These are phyloP conservation scores for Eulemur albifrons DNA, from an alignment of 2,797 vertebrate species.

Conservation along the genomic window DNA sequence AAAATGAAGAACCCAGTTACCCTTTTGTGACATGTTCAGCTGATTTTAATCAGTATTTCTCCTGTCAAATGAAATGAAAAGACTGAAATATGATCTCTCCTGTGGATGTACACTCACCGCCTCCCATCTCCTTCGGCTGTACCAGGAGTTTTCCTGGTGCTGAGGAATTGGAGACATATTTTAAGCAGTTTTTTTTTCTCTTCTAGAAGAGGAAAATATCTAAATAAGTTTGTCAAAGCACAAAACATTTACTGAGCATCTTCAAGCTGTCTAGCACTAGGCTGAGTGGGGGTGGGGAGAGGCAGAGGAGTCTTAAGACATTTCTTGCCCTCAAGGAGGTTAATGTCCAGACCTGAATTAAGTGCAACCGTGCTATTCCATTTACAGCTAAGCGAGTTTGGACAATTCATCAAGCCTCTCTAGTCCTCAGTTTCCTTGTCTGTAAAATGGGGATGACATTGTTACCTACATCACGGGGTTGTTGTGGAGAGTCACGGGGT, in stretches of 20 bases:
- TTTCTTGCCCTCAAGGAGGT: not conserved
- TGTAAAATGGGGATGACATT: not conserved
- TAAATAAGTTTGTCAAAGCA: not conserved
- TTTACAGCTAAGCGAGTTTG: not conserved
- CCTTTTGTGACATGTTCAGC: constrained; percentile 64
- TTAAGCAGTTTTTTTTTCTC: not conserved
- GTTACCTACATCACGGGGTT: not conserved
- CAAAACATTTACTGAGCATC: not conserved
- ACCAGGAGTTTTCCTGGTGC: not conserved
- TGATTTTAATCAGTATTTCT: constrained; percentile 81
- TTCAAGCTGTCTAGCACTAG: not conserved
- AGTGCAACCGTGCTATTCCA: not conserved
- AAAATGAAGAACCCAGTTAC: constrained; percentile 76
- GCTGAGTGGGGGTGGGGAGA: not conserved
- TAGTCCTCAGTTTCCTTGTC: not conserved
- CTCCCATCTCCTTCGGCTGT: not conserved
- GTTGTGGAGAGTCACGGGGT: not conserved
- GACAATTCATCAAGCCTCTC: not conserved
- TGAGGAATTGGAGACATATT: not conserved
- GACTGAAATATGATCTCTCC: constrained; percentile 54
- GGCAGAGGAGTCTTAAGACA: not conserved
- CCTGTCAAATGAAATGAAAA: constrained; percentile 63
- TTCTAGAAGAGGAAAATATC: not conserved
- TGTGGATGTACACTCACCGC: not conserved
- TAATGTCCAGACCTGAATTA: not conserved